A percentile compares a stretch with the other conserved stretches of the same genome.
phyloP scores from a whole-genome alignment of 2,888 invertebrate species.

The Dynastes tityus region DNA sequence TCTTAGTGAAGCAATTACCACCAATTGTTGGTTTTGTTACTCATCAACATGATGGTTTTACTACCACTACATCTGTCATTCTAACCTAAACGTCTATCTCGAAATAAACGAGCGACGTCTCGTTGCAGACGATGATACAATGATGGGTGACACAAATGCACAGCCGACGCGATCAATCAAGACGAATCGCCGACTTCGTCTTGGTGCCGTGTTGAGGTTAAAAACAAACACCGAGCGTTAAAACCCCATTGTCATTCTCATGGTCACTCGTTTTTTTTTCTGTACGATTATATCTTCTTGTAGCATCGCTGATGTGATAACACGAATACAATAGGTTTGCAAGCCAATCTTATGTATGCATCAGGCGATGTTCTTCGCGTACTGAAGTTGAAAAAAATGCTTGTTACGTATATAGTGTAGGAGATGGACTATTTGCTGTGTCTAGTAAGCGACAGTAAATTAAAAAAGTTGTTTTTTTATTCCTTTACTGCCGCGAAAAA shows the following conservation, averaged over 20 bases:
- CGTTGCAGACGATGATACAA: neutral
- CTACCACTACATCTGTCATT: conserved; percentile 4
- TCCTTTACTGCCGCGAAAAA: too few relatives aligned
- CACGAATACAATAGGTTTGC: conserved; percentile 31
- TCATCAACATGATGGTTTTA: neutral
- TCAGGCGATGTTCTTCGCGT: conserved; percentile 2
- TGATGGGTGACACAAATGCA: conserved; percentile 11
- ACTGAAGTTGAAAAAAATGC: neutral
- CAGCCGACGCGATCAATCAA: conserved; percentile 13
- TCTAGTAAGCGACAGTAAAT: too few relatives aligned
- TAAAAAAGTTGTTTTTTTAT: neutral
- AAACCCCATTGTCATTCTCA: conserved; percentile 19
- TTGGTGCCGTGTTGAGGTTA: neutral
- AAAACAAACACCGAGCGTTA: conserved; percentile 5
- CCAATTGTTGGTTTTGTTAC: too few relatives aligned
- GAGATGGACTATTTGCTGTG: too few relatives aligned
- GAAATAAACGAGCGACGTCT: neutral
- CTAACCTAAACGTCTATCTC: neutral
- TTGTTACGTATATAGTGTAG: conserved; percentile 2
- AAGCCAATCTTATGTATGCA: neutral
- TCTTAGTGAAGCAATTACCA: too few relatives aligned
- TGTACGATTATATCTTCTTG: conserved; percentile 1
- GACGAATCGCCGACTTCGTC: neutral
- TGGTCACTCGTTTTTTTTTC: neutral
- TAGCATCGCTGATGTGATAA: conserved; percentile 5